A percentile compares a stretch with the other conserved stretches of the same genome.
Conservation (phyloP, 2,113 vertebrate genomes). For the Labeo rohita region DNA sequence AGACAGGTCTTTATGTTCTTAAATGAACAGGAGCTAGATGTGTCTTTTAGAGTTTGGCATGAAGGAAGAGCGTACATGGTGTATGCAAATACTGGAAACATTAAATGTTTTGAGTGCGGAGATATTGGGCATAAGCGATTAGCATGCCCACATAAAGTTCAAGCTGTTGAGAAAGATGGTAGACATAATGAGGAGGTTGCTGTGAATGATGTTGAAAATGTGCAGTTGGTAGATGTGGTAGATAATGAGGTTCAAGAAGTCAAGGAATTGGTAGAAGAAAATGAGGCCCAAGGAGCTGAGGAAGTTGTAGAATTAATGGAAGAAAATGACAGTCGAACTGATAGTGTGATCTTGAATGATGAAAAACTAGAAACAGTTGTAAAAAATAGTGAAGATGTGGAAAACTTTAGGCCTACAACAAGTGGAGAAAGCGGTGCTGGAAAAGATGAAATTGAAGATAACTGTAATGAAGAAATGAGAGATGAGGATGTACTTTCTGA, state of each 20-base stretch:
- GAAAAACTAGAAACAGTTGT: neutral
- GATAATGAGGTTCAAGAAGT: too few species aligned
- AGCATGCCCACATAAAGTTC: neutral
- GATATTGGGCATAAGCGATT: neutral
- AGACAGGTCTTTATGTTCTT: neutral
- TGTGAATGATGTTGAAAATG: neutral
- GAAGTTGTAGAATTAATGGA: neutral
- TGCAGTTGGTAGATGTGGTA: neutral
- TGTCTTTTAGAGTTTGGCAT: neutral
- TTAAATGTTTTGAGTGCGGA: neutral
- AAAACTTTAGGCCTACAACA: neutral
- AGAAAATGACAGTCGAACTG: neutral
- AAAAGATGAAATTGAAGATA: neutral
- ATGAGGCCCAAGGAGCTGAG: too few species aligned
- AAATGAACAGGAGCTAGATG: neutral
- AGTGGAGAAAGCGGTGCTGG: neutral
- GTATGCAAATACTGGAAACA: neutral
- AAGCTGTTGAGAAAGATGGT: neutral
- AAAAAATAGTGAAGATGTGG: neutral
- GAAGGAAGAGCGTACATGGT: neutral
- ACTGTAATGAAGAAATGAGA: neutral
- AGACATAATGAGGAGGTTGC: neutral
- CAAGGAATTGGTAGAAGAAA: neutral
- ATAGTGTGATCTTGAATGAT: neutral
- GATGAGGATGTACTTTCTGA: neutral